A percentile compares a stretch with the other conserved stretches of the same genome.
phyloP scores from a whole-genome alignment of 2,888 invertebrate species.

The Pimpla rufipes region DNA sequence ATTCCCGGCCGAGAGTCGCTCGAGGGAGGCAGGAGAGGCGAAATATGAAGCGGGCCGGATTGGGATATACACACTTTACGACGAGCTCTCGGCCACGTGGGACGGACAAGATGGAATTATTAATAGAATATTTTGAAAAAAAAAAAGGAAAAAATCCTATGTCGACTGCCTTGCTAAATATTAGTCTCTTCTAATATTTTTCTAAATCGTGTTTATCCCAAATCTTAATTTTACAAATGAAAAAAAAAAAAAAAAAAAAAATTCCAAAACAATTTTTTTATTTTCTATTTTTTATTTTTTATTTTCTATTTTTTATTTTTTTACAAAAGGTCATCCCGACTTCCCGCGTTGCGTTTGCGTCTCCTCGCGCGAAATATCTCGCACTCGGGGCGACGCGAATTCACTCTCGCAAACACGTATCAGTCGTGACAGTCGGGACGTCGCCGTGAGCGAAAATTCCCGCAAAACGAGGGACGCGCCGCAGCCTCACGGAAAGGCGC shows the following conservation, averaged over 20 bases:
- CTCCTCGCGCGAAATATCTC: constrained; percentile 59
- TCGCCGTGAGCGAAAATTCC: constrained; percentile 82
- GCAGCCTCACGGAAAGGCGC: constrained; percentile 74
- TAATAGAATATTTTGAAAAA: background rate
- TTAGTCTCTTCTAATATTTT: no score
- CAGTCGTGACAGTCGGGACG: constrained; percentile 82
- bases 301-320: background rate
- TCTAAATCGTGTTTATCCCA: no score
- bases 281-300: background rate
- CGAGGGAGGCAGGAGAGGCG: constrained; percentile 20
- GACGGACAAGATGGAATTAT: background rate
- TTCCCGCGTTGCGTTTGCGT: constrained; percentile 28
- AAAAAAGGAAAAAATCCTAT: no score
- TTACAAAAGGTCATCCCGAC: no score
- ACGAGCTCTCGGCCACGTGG: background rate
- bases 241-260: background rate
- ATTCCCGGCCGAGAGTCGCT: constrained; percentile 64
- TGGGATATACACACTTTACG: constrained; percentile 22
- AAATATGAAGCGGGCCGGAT: constrained; percentile 20
- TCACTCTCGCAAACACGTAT: constrained; percentile 32
- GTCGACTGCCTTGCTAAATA: no score
- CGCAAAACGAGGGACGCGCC: constrained; percentile 82
- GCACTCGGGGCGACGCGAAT: constrained; percentile 57
- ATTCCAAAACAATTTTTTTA: no score
- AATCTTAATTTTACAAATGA: no score